Evolutionary conservation across 92 coral and sea anemone genomes (phyloP), one percentile per base, ranked within the genome.

Genomic region (Virgularia gustaviana): DNA sequence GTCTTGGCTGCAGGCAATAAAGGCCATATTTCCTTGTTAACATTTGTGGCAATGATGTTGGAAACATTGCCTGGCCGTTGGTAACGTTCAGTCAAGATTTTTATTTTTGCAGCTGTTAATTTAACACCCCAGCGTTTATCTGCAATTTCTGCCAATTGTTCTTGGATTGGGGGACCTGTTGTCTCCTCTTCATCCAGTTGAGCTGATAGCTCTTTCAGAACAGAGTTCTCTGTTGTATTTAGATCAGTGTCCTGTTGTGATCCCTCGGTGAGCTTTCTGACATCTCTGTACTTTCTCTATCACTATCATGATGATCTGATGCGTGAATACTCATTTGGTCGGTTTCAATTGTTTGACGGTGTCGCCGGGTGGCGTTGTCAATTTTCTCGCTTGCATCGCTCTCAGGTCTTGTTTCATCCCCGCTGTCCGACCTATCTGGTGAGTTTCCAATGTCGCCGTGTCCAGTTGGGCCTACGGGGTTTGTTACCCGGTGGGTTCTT

Each of bases 81-180:
- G 22, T 51, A 51, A 22, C 58, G 58, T 7, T 51, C 58, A 51
- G 58, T 51, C 19, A 51, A 12, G 7, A 23, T 51, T 51, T 51
- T 39, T 8, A 39, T 39, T 39, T 39, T 39, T 8, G 8, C 45
- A 39, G 45, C 9, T 39, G 45, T 39, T 39, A 51, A 19, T 22
- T 51, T 51, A 6, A 19, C 58, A 51, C 58, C 58, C 58, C 58
- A 51, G 25, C 58, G 58, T 51, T 51, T 51, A 23, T 51, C 58
- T 6, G 58, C 58, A 51, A 51, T 51, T 22, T 51, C 58, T 9
- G 58, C 58, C 22, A 51, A 51, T 23, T 51, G 58, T 22, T 12
- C 19, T 51, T 51, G 58, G 9, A 51, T 51, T 7, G 15, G 12
- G 9, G 58, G 58, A 6, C 58, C 58, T 6, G 58, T 51, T 7